These are phyloP conservation scores for Hydrophis major DNA, from an alignment of 2,797 vertebrate species.

Conservation along the genomic window DNA sequence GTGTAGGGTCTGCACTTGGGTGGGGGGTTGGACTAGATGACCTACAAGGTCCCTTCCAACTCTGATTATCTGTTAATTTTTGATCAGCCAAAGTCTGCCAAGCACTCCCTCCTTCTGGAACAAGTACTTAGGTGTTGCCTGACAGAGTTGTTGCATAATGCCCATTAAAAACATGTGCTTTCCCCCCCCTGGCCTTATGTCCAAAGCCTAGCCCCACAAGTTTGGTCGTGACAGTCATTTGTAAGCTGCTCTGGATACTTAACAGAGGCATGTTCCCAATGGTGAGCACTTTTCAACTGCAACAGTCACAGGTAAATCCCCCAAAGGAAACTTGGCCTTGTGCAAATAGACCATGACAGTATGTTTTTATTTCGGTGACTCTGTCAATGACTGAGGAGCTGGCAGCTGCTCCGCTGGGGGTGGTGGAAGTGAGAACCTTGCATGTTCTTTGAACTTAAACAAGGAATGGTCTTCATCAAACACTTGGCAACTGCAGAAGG, in stretches of 20 bases:
- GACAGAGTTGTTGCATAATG: not conserved
- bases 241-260: not conserved
- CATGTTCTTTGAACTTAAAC: conserved; percentile 11
- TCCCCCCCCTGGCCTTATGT: not conserved
- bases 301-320: conserved; percentile 14
- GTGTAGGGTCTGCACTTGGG: too few relatives aligned
- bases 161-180: not conserved
- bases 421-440: not conserved
- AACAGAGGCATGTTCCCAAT: not conserved
- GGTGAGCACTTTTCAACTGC: not conserved
- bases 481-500: conserved; percentile 24
- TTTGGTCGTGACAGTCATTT: not conserved
- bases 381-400: not conserved
- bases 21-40: too few relatives aligned
- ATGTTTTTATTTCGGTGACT: conserved; percentile 46
- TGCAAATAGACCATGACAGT: not conserved
- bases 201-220: not conserved
- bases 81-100: not conserved
- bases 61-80: too few relatives aligned
- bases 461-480: conserved; percentile 27
- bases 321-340: conserved; percentile 19
- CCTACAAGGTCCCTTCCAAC: too few relatives aligned
- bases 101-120: not conserved
- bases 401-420: not conserved
- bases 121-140: not conserved